Percentiles rank a stretch among this genome's conserved stretches.
Evolutionary conservation across 2,888 invertebrate species (phyloP).

Genomic region (Mimachlamys varia): DNA sequence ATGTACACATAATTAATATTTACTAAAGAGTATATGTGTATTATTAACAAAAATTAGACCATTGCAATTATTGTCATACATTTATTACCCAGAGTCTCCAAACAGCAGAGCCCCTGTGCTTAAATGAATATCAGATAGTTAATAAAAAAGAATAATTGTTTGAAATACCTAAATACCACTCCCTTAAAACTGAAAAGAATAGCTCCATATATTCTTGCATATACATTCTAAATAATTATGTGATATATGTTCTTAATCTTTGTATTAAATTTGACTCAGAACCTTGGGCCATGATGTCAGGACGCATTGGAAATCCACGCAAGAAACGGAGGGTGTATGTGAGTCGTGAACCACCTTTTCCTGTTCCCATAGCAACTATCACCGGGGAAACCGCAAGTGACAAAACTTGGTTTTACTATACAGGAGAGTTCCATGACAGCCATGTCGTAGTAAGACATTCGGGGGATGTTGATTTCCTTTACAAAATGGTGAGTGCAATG

Average conservation of each 20-base stretch:
- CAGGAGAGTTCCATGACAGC: constrained; percentile 64
- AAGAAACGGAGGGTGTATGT: constrained; percentile 61
- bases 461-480: constrained; percentile 73
- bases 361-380: constrained; percentile 70
- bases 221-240: no score
- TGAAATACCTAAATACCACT: no score
- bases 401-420: constrained; percentile 69
- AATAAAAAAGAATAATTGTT: no score
- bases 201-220: no score
- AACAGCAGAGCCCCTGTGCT: no score
- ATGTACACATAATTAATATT: no score
- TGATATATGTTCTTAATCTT: background rate
- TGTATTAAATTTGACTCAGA: background rate
- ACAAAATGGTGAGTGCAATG: constrained; percentile 68
- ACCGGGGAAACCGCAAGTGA: constrained; percentile 55
- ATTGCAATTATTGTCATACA: no score
- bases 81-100: no score
- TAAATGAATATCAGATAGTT: no score
- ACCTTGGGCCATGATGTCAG: constrained; percentile 22
- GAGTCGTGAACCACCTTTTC: constrained; percentile 67
- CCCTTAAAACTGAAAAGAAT: no score
- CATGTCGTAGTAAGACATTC: constrained; percentile 67
- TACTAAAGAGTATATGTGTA: no score
- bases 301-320: constrained; percentile 46
- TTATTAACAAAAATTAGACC: no score